These are phyloP conservation scores for Erythrolamprus reginae DNA, from an alignment of 2,113 vertebrate species.

Conservation along the genomic window DNA sequence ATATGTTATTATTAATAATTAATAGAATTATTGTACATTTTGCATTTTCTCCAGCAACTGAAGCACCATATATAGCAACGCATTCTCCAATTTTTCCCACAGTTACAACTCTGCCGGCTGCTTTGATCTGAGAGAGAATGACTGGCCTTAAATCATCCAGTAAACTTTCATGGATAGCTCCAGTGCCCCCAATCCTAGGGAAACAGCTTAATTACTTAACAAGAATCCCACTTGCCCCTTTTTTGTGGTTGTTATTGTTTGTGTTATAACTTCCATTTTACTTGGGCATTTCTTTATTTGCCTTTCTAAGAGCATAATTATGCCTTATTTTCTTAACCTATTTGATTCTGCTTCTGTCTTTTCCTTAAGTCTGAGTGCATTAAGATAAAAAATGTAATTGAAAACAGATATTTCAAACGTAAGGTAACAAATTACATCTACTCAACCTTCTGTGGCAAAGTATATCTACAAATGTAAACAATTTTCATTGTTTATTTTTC, in stretches of 20 bases:
- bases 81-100: not conserved
- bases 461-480: not conserved
- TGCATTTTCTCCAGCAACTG: not conserved
- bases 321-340: not conserved
- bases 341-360: not conserved
- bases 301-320: not conserved
- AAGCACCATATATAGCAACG: not conserved
- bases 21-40: not conserved
- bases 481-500: too few relatives aligned
- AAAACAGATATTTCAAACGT: not conserved
- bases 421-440: not conserved
- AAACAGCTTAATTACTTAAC: not conserved
- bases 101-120: not conserved
- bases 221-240: not conserved
- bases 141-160: not conserved
- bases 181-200: not conserved
- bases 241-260: not conserved
- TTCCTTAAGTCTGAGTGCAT: not conserved
- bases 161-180: not conserved
- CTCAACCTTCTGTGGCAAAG: not conserved
- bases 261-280: not conserved
- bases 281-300: not conserved
- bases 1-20: not conserved
- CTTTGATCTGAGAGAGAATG: not conserved
- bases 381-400: not conserved